These are phyloP conservation scores for Polypterus senegalus DNA, from an alignment of 2,113 vertebrate species.

Conservation along the genomic window DNA sequence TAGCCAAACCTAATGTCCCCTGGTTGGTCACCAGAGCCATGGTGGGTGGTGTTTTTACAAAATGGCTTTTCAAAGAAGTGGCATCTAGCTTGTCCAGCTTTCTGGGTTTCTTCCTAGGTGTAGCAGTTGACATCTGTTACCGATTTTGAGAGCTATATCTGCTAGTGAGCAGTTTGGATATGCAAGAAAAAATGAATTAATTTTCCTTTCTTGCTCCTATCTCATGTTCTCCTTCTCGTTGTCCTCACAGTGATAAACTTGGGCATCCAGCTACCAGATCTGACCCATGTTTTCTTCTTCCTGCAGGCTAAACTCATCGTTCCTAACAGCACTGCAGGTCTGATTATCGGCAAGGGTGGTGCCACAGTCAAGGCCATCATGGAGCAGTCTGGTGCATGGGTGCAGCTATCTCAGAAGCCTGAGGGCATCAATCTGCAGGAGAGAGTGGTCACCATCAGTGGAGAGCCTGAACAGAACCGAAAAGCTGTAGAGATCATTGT, in stretches of 20 bases:
- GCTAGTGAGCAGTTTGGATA: too few relatives aligned
- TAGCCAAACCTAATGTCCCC: too few relatives aligned
- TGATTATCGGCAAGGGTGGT: conserved; percentile 85
- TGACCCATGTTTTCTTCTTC: not conserved
- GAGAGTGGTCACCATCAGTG: conserved; percentile 83
- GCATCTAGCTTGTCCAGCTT: too few relatives aligned
- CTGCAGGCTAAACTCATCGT: conserved; percentile 81
- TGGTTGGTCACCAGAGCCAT: conserved; percentile 37
- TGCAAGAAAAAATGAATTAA: too few relatives aligned
- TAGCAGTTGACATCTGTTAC: too few relatives aligned
- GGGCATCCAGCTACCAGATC: not conserved
- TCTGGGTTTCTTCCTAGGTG: too few relatives aligned
- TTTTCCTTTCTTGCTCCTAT: too few relatives aligned
- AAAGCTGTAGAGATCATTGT: conserved; percentile 83
- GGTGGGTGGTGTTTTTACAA: conserved; percentile 36
- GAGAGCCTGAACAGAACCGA: conserved; percentile 78
- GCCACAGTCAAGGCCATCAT: conserved; percentile 84
- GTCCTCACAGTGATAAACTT: not conserved
- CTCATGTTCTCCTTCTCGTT: too few relatives aligned
- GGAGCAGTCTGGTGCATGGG: conserved; percentile 89
- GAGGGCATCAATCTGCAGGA: conserved; percentile 89
- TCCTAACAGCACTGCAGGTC: conserved; percentile 81
- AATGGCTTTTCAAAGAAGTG: too few relatives aligned
- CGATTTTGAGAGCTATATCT: too few relatives aligned
- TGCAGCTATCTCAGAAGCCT: conserved; percentile 84